Base-by-base conservation (phyloP, 2,113 vertebrate species). In the Lycocorax pyrrhopterus region DNA sequence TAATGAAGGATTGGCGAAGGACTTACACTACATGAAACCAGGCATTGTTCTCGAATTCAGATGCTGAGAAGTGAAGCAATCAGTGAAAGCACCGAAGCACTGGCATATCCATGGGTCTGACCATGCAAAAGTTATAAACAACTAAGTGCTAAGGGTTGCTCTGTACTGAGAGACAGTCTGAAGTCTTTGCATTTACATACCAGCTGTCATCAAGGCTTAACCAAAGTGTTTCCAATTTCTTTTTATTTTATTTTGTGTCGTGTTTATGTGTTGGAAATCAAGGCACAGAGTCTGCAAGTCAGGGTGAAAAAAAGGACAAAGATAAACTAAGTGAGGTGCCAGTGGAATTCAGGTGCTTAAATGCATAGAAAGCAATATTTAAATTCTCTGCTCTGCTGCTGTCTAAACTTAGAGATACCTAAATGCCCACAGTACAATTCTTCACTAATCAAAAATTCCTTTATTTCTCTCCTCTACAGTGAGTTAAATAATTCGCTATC, bases 101-200 rank as follows among this genome's bases (percentile, higher is more conserved):
- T 10, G 74, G 30, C 0, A 0, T 30, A 60, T 68, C 87, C 26
- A 19, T 44, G 39, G 81, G 43, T 52, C 81, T 89, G 74, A 82
- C 77, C 76, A 16, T 4, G 30, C 14, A 64, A 17, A 90, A 62
- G 26, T 74, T 67, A 71, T 2, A 52, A 80, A 20, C 33, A 46
- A 33, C 3, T 1, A 63, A 74, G 79, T 11, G 2, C 14, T 46
- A 33, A 56, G 59, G 37, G 32, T 26, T 89, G 33, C 51, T 86
- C 39, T 30, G 51, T 46, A 51, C 59, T 35, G 58, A 84, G 73
- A 96, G 52, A 56, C 26, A 16, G 32, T 25, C 2, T 68, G 49
- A 78, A 89, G 60, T 64, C 69, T 85, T 73, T 62, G 74, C 46
- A 85, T 89, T 94, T 94, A 92, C 87, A 81, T 68, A 56, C 56